Percentiles rank a stretch among this genome's conserved stretches.
Conservation (phyloP, 92 coral and sea anemone species). For the Siderastrea radians region DNA sequence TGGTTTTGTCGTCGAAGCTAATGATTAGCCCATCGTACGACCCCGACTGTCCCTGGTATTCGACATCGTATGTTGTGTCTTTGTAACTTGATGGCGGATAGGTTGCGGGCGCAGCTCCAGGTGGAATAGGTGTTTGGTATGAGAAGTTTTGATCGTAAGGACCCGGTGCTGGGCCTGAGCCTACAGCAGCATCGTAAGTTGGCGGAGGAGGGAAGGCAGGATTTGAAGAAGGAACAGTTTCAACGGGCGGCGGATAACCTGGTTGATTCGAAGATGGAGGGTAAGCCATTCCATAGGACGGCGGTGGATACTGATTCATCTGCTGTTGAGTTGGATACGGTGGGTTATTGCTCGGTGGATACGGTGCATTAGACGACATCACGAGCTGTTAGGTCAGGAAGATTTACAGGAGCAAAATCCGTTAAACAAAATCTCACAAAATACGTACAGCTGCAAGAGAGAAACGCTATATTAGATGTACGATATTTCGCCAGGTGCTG, state of each 20-base stretch:
- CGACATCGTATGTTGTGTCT: conserved; percentile 19
- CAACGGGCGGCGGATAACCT: conserved; percentile 62
- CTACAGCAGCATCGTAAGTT: conserved; percentile 63
- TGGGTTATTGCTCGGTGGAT: conserved; percentile 24
- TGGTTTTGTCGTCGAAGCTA: conserved; percentile 75
- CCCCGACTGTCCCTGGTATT: not conserved
- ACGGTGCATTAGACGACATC: conserved; percentile 29
- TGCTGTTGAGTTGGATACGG: conserved; percentile 25
- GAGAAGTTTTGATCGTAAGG: conserved; percentile 9
- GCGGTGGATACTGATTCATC: conserved; percentile 52
- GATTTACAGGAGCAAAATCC: not conserved
- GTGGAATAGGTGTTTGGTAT: conserved; percentile 10
- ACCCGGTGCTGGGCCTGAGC: not conserved
- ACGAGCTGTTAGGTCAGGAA: not conserved
- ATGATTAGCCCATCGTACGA: conserved; percentile 17
- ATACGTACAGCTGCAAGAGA: not conserved
- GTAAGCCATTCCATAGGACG: conserved; percentile 19
- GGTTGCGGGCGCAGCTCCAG: not conserved
- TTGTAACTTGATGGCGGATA: not conserved
- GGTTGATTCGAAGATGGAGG: conserved; percentile 47
- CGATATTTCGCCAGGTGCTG: not conserved
- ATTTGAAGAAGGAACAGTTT: conserved; percentile 29
- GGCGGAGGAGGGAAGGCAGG: conserved; percentile 72
- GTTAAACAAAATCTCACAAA: not conserved
- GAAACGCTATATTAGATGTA: not conserved